These are phyloP conservation scores for Eunapius fragilis DNA, from an alignment of 37 sponge, comb jelly and placozoan genomes.

Conservation along the genomic window DNA sequence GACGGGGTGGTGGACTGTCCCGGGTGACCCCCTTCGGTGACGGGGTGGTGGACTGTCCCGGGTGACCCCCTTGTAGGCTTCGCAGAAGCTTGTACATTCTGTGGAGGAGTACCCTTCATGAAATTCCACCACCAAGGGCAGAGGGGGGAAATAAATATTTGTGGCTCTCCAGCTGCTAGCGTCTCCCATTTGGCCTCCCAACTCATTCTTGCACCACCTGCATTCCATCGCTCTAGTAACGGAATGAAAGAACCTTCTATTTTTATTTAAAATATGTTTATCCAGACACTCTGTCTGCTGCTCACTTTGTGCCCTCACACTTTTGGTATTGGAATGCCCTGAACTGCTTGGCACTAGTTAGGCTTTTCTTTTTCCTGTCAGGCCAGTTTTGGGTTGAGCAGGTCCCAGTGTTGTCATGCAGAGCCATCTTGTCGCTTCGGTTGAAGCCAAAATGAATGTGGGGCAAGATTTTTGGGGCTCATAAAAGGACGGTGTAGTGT, in stretches of 20 bases:
- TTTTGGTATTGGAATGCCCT: not conserved
- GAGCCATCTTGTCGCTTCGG: not conserved
- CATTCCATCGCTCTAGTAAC: too few species aligned
- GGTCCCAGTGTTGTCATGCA: not conserved
- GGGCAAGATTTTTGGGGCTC: not conserved
- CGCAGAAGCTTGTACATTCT: not conserved
- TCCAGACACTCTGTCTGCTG: slow-evolving; percentile 7
- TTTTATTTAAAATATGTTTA: too few species aligned
- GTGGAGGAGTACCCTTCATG: not conserved
- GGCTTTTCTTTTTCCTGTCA: not conserved
- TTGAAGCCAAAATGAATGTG: not conserved
- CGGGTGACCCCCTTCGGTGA: too few species aligned
- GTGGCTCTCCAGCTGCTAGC: not conserved
- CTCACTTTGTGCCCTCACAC: not conserved
- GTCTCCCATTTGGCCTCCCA: too few species aligned
- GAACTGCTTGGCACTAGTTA: not conserved
- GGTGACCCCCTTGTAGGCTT: not conserved
- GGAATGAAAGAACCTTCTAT: not conserved
- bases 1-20: too few species aligned
- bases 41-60: not conserved
- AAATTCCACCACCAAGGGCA: not conserved
- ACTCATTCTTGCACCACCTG: too few species aligned
- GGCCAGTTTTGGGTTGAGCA: not conserved
- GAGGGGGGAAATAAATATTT: not conserved
- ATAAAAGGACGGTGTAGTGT: not conserved